These are phyloP conservation scores for Galerucella calmariensis DNA, from an alignment of 2,888 invertebrate genomes.

Conservation along the genomic window DNA sequence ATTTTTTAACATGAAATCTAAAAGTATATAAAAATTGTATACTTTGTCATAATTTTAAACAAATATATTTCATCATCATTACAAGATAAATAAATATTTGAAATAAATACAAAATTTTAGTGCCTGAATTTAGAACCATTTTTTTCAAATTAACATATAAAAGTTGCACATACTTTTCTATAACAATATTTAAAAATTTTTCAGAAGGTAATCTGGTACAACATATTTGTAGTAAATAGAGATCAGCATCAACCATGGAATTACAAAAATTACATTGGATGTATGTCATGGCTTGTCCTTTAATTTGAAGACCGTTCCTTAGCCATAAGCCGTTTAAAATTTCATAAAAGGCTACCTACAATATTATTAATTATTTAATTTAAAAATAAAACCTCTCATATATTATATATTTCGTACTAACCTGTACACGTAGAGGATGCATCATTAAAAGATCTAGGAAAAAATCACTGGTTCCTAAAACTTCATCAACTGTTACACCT, in stretches of 20 bases:
- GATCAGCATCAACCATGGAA: slow-evolving; percentile 97
- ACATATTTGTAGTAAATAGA: slow-evolving; percentile 94
- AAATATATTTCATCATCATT: too few relatives aligned
- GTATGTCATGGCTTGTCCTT: slow-evolving; percentile 99
- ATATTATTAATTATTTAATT: neutral
- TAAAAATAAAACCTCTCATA: neutral
- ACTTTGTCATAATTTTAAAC: too few relatives aligned
- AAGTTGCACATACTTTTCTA: slow-evolving; percentile 79
- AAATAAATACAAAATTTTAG: neutral
- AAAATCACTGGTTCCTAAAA: slow-evolving; percentile 83
- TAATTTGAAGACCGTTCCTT: slow-evolving; percentile 95
- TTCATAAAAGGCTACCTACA: slow-evolving; percentile 93
- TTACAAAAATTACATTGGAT: slow-evolving; percentile 99
- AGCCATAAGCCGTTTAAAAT: slow-evolving; percentile 96
- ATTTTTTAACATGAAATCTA: slow-evolving; percentile 88
- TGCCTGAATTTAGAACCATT: neutral
- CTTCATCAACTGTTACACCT: slow-evolving; percentile 79
- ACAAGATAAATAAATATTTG: too few relatives aligned
- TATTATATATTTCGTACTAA: too few relatives aligned
- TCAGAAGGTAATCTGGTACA: slow-evolving; percentile 89
- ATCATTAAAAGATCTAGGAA: slow-evolving; percentile 87
- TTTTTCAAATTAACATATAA: neutral
- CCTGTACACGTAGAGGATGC: slow-evolving; percentile 91
- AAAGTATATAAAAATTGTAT: slow-evolving; percentile 22
- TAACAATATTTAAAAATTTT: slow-evolving; percentile 84